These are phyloP conservation scores for Orthosia incerta DNA, from an alignment of 2,888 invertebrate genomes.

Conservation along the genomic window DNA sequence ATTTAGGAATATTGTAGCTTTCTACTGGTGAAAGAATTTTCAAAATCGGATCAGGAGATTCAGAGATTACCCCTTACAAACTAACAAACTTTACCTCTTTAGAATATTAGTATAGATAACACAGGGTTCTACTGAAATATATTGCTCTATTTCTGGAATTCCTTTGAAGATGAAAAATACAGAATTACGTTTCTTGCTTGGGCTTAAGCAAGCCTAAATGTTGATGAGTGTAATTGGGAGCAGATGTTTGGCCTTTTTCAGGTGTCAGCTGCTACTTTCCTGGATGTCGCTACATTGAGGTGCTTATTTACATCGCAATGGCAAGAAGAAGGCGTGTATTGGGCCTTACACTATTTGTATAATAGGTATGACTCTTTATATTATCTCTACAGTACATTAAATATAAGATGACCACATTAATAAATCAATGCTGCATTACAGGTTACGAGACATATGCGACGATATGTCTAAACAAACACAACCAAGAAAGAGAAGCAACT, in stretches of 20 bases:
- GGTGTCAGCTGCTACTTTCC: constrained; percentile 97
- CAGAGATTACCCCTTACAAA: too few species aligned
- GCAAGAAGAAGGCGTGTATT: constrained; percentile 99
- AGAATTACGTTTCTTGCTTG: too few species aligned
- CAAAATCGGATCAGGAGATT: too few species aligned
- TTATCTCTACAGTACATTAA: too few species aligned
- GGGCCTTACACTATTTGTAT: constrained; percentile 98
- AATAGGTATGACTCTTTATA: constrained; percentile 92
- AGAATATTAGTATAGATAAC: too few species aligned
- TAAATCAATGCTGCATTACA: constrained; percentile 74
- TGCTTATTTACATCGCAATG: constrained; percentile 99
- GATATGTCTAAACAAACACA: constrained; percentile 94
- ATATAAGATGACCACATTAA: background rate
- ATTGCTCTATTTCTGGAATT: background rate
- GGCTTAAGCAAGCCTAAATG: too few species aligned
- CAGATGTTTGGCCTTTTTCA: constrained; percentile 75
- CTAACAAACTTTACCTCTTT: too few species aligned
- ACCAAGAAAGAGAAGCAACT: constrained; percentile 97
- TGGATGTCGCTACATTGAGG: constrained; percentile 98
- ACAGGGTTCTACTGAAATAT: too few species aligned
- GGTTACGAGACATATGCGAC: constrained; percentile 96
- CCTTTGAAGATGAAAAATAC: too few species aligned
- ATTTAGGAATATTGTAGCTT: too few species aligned
- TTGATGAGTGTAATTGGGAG: too few species aligned
- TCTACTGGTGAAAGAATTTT: too few species aligned